Percentiles rank a stretch among this genome's conserved stretches.
Conservation (phyloP, 2,797 vertebrate genomes). For the Danio tinwini region DNA sequence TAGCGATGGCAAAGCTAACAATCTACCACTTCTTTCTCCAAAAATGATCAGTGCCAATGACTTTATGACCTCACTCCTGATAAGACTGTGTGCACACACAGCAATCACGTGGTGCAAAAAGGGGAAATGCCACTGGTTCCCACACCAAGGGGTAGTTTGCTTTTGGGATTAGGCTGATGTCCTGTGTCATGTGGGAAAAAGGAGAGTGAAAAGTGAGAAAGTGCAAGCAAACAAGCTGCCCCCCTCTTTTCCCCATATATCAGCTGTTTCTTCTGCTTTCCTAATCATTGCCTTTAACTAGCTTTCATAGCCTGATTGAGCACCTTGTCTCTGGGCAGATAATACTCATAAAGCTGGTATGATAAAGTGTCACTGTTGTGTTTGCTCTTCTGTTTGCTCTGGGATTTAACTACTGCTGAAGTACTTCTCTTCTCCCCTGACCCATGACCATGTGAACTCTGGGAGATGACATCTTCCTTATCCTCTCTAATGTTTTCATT, state of each 20-base stretch:
- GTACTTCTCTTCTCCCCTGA: conserved; percentile 42
- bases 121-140: conserved; percentile 89
- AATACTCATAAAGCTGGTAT: conserved; percentile 68
- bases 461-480: conserved; percentile 7
- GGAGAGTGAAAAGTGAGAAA: conserved; percentile 63
- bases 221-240: conserved; percentile 61
- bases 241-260: conserved; percentile 49
- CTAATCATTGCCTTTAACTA: conserved; percentile 61
- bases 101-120: conserved; percentile 76
- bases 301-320: conserved; percentile 67
- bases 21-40: conserved; percentile 79
- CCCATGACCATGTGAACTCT: conserved; percentile 48
- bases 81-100: conserved; percentile 81
- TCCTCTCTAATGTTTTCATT: neutral
- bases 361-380: conserved; percentile 65
- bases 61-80: conserved; percentile 86
- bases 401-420: conserved; percentile 60
- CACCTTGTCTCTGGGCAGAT: conserved; percentile 64
- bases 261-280: conserved; percentile 61
- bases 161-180: conserved; percentile 86
- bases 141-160: conserved; percentile 81
- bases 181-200: conserved; percentile 81
- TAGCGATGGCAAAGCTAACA: conserved; percentile 80
- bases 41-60: conserved; percentile 84
- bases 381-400: conserved; percentile 66